These are phyloP conservation scores for Arnoldichthys spilopterus DNA, from an alignment of 2,797 vertebrate genomes.

Conservation along the genomic window DNA sequence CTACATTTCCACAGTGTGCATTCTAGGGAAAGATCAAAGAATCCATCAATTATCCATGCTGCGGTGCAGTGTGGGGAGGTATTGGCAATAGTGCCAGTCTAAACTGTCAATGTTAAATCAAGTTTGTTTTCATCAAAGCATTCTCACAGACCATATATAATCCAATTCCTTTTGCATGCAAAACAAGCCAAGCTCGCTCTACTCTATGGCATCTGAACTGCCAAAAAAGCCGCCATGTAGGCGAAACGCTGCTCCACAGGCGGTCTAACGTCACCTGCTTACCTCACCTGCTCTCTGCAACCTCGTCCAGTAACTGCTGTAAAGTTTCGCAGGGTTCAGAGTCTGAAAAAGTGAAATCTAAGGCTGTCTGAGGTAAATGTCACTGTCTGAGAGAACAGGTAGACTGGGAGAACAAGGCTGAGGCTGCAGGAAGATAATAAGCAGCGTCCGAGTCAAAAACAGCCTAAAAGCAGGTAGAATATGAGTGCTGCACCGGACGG, in stretches of 20 bases:
- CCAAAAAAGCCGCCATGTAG: constrained; percentile 21
- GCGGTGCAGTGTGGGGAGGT: not conserved
- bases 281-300: not conserved
- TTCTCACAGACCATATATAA: not conserved
- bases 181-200: constrained; percentile 1
- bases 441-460: not conserved
- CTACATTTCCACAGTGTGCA: constrained; percentile 9
- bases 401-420: not conserved
- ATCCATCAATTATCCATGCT: constrained; percentile 2
- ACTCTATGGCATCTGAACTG: not conserved
- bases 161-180: not conserved
- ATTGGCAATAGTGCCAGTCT: not conserved
- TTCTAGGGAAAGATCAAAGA: constrained; percentile 1
- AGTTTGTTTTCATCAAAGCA: not conserved
- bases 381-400: not conserved
- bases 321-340: not conserved
- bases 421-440: not conserved
- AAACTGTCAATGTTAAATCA: constrained; percentile 19
- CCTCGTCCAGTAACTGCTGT: not conserved
- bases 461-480: not conserved
- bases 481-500: not conserved
- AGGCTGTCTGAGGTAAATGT: not conserved
- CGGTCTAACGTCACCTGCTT: constrained; percentile 4
- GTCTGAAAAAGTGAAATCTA: not conserved
- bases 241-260: not conserved